phyloP scores from a whole-genome alignment of 2,888 invertebrate species.

The Papilio gigon region DNA sequence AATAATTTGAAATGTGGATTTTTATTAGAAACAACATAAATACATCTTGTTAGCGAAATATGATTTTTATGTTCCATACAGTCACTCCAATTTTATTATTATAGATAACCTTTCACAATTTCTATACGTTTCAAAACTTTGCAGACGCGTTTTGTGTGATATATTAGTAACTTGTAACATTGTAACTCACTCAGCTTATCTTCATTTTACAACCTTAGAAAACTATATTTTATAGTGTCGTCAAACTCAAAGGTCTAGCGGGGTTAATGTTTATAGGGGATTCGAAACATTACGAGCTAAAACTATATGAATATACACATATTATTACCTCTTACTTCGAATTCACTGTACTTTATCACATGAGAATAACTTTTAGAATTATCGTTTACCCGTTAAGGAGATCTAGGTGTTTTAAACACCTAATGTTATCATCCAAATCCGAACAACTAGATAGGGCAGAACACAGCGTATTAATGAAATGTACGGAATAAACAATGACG shows the following conservation, averaged over 20 bases:
- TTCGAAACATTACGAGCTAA: constrained; percentile 19
- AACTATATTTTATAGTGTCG: constrained; percentile 34
- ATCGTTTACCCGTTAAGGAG: neutral
- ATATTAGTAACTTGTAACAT: constrained; percentile 22
- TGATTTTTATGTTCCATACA: too few relatives aligned
- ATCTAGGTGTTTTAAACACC: neutral
- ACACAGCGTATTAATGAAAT: too few relatives aligned
- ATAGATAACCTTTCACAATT: neutral
- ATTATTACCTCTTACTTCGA: constrained; percentile 4
- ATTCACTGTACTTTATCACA: neutral
- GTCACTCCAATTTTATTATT: neutral
- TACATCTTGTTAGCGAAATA: too few relatives aligned
- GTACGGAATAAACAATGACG: too few relatives aligned
- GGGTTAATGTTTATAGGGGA: constrained; percentile 35
- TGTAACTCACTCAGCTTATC: constrained; percentile 27
- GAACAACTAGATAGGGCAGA: too few relatives aligned
- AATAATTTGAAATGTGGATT: too few relatives aligned
- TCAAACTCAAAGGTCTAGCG: constrained; percentile 28
- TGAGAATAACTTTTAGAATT: neutral
- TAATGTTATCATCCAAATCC: neutral
- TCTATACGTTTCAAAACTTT: neutral
- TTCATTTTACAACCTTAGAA: constrained; percentile 34
- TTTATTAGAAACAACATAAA: too few relatives aligned
- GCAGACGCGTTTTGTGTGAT: constrained; percentile 19
- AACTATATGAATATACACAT: constrained; percentile 23